Evolutionary conservation across 1,140 invertebrate genomes (phyloP).

Genomic region (Cheumatopsyche charites): DNA sequence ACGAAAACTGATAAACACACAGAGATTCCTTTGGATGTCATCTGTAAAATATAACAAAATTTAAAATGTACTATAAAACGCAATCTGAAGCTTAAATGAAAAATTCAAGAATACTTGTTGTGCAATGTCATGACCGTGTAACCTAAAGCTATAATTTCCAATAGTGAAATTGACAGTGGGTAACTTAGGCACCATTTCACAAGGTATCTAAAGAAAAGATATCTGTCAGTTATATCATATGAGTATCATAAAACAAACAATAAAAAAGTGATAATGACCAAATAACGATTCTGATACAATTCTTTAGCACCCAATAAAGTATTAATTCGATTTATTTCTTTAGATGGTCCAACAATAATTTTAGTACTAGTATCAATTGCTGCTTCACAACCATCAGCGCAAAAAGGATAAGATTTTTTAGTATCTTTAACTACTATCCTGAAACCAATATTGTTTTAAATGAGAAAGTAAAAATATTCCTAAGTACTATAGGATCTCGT

Average conservation of each 20-base stretch:
- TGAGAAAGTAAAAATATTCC: too few relatives aligned
- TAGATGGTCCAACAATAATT: constrained; percentile 74
- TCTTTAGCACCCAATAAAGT: constrained; percentile 69
- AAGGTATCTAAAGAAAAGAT: constrained; percentile 53
- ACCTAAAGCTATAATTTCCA: constrained; percentile 40
- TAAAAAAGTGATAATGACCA: constrained; percentile 51
- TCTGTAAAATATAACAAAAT: constrained; percentile 19
- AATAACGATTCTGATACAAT: constrained; percentile 66
- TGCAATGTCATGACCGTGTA: constrained; percentile 11
- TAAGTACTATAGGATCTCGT: too few relatives aligned
- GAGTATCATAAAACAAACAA: constrained; percentile 18
- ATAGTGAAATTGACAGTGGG: constrained; percentile 51
- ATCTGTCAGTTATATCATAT: background rate
- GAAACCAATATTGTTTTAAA: too few relatives aligned
- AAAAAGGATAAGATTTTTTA: constrained; percentile 54
- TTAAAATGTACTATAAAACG: too few relatives aligned
- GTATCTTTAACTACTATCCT: constrained; percentile 52
- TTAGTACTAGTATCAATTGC: constrained; percentile 84
- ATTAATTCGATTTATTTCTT: constrained; percentile 72
- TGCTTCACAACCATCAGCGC: constrained; percentile 67
- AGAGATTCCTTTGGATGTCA: constrained; percentile 4
- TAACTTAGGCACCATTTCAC: constrained; percentile 52
- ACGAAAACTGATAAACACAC: constrained; percentile 51
- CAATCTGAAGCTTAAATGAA: too few relatives aligned
- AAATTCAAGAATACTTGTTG: constrained; percentile 16